Percentiles rank a stretch among this genome's conserved stretches.
These are phyloP conservation scores for Pyrgus malvae DNA, from an alignment of 2,888 invertebrate species.

Conservation along the genomic window DNA sequence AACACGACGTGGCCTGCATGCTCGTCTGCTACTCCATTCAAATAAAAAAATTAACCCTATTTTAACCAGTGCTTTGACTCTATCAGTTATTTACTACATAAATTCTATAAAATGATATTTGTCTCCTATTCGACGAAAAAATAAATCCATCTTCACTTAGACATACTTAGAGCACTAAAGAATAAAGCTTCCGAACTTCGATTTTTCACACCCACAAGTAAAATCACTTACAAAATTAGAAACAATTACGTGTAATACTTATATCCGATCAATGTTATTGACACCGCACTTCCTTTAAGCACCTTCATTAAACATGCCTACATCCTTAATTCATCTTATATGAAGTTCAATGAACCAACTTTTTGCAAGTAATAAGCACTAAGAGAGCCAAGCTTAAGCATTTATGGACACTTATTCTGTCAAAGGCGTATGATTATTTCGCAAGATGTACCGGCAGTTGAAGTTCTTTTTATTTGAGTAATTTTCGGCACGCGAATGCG, in stretches of 20 bases:
- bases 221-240: not conserved
- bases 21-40: no score
- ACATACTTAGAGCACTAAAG: no score
- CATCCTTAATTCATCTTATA: constrained; percentile 1
- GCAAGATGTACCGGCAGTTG: constrained; percentile 3
- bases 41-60: no score
- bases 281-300: constrained; percentile 4
- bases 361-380: constrained; percentile 12
- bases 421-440: constrained; percentile 21
- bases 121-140: no score
- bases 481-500: constrained; percentile 73
- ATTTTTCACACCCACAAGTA: no score
- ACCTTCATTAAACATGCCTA: not conserved
- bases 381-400: constrained; percentile 17
- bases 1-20: no score
- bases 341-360: constrained; percentile 4
- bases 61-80: no score
- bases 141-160: no score
- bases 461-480: constrained; percentile 47
- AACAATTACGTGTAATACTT: no score
- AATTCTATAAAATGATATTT: no score
- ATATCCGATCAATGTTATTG: not conserved
- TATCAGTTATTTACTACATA: no score
- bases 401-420: constrained; percentile 18
- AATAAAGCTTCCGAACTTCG: no score